These are phyloP conservation scores for Chromobotia macracanthus DNA, from an alignment of 2,797 vertebrate species.

Conservation along the genomic window DNA sequence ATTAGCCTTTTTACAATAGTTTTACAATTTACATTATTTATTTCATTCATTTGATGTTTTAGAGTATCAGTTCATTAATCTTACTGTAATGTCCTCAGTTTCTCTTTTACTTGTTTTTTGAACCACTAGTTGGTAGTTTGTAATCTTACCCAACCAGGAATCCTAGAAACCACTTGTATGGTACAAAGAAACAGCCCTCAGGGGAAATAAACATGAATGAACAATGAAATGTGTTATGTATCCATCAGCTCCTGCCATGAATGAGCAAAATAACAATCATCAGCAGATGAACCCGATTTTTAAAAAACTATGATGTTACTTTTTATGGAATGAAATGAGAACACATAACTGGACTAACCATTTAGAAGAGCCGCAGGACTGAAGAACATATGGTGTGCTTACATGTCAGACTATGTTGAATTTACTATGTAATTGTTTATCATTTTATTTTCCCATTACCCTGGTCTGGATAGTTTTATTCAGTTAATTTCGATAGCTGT, in stretches of 20 bases:
- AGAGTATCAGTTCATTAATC: neutral
- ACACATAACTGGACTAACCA: too few relatives aligned
- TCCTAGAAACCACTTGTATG: neutral
- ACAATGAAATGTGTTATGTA: neutral
- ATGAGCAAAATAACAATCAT: neutral
- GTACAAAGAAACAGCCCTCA: slow-evolving; percentile 5
- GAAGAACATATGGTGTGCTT: too few relatives aligned
- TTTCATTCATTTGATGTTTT: neutral
- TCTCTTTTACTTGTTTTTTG: slow-evolving; percentile 7
- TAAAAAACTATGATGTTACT: too few relatives aligned
- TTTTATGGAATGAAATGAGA: too few relatives aligned
- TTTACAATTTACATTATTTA: slow-evolving; percentile 17
- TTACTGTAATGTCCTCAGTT: neutral
- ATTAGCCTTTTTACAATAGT: neutral
- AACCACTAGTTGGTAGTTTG: slow-evolving; percentile 3
- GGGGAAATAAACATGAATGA: neutral
- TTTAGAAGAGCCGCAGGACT: too few relatives aligned
- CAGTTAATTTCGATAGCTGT: too few relatives aligned
- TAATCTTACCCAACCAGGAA: slow-evolving; percentile 12
- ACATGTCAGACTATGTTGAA: neutral
- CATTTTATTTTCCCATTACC: too few relatives aligned
- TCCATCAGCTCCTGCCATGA: neutral
- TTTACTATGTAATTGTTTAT: neutral
- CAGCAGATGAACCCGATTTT: neutral
- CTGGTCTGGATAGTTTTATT: too few relatives aligned